These are phyloP conservation scores for Rhinoptilus africanus DNA, from an alignment of 2,113 vertebrate species.

Conservation along the genomic window DNA sequence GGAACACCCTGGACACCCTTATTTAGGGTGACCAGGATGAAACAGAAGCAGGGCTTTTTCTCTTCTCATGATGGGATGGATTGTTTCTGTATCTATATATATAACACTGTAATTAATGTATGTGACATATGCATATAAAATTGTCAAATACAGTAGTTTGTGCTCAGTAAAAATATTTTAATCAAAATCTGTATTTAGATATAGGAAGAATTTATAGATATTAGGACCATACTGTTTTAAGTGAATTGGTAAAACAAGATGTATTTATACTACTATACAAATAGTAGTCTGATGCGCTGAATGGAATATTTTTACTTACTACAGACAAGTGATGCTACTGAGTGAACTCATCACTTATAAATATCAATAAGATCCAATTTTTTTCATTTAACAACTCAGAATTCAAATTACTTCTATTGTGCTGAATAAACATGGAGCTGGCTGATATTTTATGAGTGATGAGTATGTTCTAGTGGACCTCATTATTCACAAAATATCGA, in stretches of 20 bases:
- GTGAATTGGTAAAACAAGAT: neutral
- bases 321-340: neutral
- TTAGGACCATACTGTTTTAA: neutral
- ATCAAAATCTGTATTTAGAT: neutral
- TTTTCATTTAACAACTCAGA: neutral
- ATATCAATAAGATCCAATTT: neutral
- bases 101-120: neutral
- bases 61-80: neutral
- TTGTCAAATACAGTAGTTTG: neutral
- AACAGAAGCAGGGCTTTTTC: neutral
- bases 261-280: neutral
- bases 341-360: neutral
- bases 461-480: neutral
- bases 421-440: neutral
- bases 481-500: constrained; percentile 6
- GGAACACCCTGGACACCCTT: neutral
- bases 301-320: neutral
- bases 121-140: neutral
- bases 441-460: neutral
- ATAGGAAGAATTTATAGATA: neutral
- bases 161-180: neutral
- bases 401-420: neutral
- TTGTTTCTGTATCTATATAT: neutral
- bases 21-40: neutral
- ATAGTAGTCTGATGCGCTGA: neutral